Evolutionary conservation across 2,888 invertebrate species (phyloP).

Genomic region (Erebia ligea): DNA sequence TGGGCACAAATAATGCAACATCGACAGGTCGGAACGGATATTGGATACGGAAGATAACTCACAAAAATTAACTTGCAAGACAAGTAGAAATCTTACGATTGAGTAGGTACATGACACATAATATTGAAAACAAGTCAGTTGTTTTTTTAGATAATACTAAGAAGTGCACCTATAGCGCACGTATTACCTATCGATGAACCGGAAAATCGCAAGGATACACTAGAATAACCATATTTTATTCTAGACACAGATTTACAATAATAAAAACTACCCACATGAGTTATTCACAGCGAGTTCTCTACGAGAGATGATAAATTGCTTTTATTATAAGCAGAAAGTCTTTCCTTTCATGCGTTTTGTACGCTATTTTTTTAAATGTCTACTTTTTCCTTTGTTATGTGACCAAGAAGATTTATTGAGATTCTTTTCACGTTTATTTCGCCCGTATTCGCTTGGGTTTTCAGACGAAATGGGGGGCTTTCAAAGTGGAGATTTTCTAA

Average conservation of each 20-base stretch:
- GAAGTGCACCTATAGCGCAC: too few relatives aligned
- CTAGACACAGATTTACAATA: conserved; percentile 16
- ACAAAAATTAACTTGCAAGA: too few relatives aligned
- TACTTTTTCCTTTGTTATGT: conserved; percentile 26
- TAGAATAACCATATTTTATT: conserved; percentile 2
- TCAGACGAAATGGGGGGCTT: too few relatives aligned
- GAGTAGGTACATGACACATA: too few relatives aligned
- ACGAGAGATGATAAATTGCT: conserved; percentile 32
- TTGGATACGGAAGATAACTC: too few relatives aligned
- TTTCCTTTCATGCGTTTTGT: conserved; percentile 24
- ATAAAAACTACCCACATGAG: conserved; percentile 12
- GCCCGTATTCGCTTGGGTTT: background rate
- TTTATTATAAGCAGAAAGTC: conserved; percentile 27
- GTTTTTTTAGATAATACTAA: too few relatives aligned
- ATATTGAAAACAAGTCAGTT: too few relatives aligned
- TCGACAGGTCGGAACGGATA: too few relatives aligned
- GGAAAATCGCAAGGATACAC: background rate
- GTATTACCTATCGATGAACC: background rate
- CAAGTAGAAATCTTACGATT: too few relatives aligned
- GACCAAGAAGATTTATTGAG: conserved; percentile 32
- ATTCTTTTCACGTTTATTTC: conserved; percentile 19
- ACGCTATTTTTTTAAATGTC: conserved; percentile 29
- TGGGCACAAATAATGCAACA: too few relatives aligned
- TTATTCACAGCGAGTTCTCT: conserved; percentile 8
- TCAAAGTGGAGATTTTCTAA: too few relatives aligned